Evolutionary conservation across 2,797 vertebrate genomes (phyloP).

Genomic region (Heterohyrax brucei): DNA sequence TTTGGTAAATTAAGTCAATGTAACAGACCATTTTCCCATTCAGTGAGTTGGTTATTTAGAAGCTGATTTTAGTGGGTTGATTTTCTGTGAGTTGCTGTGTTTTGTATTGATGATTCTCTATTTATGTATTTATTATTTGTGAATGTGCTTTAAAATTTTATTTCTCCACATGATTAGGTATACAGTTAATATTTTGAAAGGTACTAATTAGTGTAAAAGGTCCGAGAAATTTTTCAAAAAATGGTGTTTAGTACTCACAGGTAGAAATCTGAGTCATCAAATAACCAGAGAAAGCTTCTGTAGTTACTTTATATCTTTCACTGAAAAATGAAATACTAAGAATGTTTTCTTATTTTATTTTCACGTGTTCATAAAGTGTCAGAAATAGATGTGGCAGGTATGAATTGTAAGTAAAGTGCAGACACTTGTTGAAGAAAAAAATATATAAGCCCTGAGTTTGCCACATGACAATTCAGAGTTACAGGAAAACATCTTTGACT

Average conservation of each 20-base stretch:
- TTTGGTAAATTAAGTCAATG: conserved; percentile 27
- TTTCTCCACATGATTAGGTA: conserved; percentile 56
- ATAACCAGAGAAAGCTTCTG: conserved; percentile 38
- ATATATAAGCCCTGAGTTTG: background rate
- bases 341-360: conserved; percentile 46
- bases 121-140: conserved; percentile 35
- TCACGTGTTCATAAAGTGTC: conserved; percentile 41
- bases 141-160: conserved; percentile 55
- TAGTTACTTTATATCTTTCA: conserved; percentile 58
- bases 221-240: conserved; percentile 43
- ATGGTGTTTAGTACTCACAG: conserved; percentile 24
- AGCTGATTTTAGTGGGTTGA: conserved; percentile 28
- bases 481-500: conserved; percentile 7
- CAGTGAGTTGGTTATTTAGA: background rate
- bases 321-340: conserved; percentile 60
- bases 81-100: conserved; percentile 36
- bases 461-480: background rate
- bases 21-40: background rate
- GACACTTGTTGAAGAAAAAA: conserved; percentile 35
- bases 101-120: conserved; percentile 43
- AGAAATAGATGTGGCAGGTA: conserved; percentile 28
- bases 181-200: conserved; percentile 61
- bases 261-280: conserved; percentile 35
- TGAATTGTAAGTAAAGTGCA: background rate
- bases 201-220: conserved; percentile 64